These are phyloP conservation scores for Eretmochelys imbricata DNA, from an alignment of 2,113 vertebrate species.

Conservation along the genomic window DNA sequence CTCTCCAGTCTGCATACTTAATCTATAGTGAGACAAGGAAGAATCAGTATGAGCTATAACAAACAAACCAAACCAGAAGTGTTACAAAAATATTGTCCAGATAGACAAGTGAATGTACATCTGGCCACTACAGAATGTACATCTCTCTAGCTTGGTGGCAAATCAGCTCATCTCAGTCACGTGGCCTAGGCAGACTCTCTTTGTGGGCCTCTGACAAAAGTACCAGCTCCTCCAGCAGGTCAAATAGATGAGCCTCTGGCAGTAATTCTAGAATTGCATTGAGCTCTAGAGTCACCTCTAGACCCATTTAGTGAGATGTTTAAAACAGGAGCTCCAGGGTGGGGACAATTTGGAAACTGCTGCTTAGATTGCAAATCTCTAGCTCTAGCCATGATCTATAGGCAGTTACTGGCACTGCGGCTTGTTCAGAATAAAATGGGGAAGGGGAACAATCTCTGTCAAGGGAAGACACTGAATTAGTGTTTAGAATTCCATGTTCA, in stretches of 20 bases:
- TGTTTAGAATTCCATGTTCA: neutral
- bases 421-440: neutral
- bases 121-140: neutral
- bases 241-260: neutral
- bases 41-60: neutral
- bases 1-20: neutral
- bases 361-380: neutral
- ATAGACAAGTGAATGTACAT: neutral
- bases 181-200: neutral
- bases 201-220: neutral
- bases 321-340: neutral
- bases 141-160: neutral
- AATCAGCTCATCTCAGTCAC: neutral
- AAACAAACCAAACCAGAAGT: neutral
- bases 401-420: neutral
- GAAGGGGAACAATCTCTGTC: neutral
- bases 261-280: neutral
- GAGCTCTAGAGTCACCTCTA: neutral
- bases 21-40: neutral
- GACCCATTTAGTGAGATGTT: neutral
- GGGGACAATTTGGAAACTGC: neutral
- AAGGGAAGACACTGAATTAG: neutral
- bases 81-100: neutral
- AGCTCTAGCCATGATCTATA: neutral
- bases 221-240: neutral